phyloP scores from a whole-genome alignment of 2,797 vertebrate species.

The Petrocephalus sullivani region DNA sequence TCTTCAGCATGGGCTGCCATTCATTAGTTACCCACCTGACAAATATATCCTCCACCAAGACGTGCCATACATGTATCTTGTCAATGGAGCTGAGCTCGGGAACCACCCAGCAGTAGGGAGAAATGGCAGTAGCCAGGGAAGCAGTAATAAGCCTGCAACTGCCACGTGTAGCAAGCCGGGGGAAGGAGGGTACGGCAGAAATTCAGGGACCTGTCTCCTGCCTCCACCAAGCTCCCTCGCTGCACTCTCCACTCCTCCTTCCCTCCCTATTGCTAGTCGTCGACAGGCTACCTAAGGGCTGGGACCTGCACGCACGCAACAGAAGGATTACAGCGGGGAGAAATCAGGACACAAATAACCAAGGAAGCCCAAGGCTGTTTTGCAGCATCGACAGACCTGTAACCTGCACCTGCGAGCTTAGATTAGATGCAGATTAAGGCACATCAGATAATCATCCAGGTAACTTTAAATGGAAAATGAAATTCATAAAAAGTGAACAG shows the following conservation, averaged over 20 bases:
- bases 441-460: background rate
- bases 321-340: conserved; percentile 56
- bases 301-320: conserved; percentile 57
- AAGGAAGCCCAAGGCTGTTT: conserved; percentile 12
- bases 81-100: background rate
- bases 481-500: background rate
- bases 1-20: background rate
- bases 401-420: background rate
- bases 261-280: conserved; percentile 27
- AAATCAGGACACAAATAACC: conserved; percentile 55
- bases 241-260: conserved; percentile 35
- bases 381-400: background rate
- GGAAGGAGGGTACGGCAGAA: background rate
- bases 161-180: conserved; percentile 23
- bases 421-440: background rate
- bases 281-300: conserved; percentile 44
- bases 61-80: background rate
- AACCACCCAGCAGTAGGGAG: background rate
- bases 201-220: background rate
- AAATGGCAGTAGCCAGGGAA: background rate
- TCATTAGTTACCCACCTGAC: conserved; percentile 3
- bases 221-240: background rate
- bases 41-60: background rate
- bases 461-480: background rate
- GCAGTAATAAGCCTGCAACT: background rate